phyloP scores from a whole-genome alignment of 1,140 invertebrate genomes.

The Ips typographus region DNA sequence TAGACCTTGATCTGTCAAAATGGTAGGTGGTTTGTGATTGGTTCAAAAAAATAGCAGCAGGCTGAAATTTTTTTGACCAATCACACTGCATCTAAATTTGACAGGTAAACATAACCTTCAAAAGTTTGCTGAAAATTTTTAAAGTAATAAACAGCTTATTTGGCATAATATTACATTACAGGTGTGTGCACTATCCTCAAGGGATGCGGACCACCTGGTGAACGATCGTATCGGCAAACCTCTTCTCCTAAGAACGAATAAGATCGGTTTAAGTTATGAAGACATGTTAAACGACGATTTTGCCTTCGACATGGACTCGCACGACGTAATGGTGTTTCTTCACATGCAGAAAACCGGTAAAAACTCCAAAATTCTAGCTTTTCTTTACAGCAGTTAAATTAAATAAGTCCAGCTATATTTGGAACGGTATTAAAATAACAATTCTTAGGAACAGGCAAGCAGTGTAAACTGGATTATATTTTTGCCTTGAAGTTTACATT shows the following conservation, averaged over 20 bases:
- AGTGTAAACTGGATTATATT: too few species aligned
- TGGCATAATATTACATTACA: constrained; percentile 9
- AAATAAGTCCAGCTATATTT: too few species aligned
- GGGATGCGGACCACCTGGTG: constrained; percentile 56
- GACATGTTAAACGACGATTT: constrained; percentile 84
- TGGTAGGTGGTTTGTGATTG: too few species aligned
- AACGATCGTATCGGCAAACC: constrained; percentile 62
- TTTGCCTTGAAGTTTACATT: too few species aligned
- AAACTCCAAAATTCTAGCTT: constrained; percentile 23
- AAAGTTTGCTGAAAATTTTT: too few species aligned
- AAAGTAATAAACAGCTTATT: too few species aligned
- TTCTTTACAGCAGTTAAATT: neutral
- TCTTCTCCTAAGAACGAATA: constrained; percentile 54
- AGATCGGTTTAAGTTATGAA: constrained; percentile 71
- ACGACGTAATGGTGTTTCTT: constrained; percentile 97
- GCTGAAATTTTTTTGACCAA: too few species aligned
- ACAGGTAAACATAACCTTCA: too few species aligned
- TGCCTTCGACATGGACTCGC: constrained; percentile 83
- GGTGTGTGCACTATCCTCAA: constrained; percentile 71
- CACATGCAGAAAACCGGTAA: constrained; percentile 95
- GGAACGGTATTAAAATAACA: neutral
- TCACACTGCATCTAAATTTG: too few species aligned
- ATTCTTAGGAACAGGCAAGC: neutral
- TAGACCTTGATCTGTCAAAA: too few species aligned
- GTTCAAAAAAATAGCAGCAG: too few species aligned